Percentiles rank a stretch among this genome's conserved stretches.
These are phyloP conservation scores for Meganola albula DNA, from an alignment of 2,888 invertebrate species.

Conservation along the genomic window DNA sequence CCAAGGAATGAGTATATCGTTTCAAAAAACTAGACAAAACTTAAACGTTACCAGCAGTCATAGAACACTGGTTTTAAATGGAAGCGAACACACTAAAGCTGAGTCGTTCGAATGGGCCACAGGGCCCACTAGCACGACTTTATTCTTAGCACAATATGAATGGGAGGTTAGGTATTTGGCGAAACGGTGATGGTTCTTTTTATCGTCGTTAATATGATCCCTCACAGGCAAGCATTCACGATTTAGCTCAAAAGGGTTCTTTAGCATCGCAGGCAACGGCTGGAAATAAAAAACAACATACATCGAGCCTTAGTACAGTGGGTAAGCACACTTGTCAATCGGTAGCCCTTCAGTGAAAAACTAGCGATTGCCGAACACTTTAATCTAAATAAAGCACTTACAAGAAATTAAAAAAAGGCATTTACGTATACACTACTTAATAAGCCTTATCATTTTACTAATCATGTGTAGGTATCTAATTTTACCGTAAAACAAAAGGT, in stretches of 20 bases:
- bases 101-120: conserved; percentile 38
- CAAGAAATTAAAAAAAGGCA: conserved; percentile 48
- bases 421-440: conserved; percentile 22
- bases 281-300: conserved; percentile 79
- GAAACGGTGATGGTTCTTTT: conserved; percentile 71
- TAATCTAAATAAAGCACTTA: conserved; percentile 67
- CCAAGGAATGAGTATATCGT: conserved; percentile 71
- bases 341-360: conserved; percentile 47
- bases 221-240: conserved; percentile 78
- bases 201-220: conserved; percentile 77
- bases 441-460: conserved; percentile 26
- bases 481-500: conserved; percentile 33
- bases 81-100: conserved; percentile 69
- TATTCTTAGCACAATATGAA: conserved; percentile 72
- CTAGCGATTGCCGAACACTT: conserved; percentile 49
- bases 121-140: conserved; percentile 34
- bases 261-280: conserved; percentile 78
- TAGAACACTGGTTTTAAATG: conserved; percentile 60
- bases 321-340: conserved; percentile 58
- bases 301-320: conserved; percentile 75
- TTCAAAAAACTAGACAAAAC: conserved; percentile 22
- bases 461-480: conserved; percentile 34
- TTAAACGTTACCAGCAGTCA: conserved; percentile 59
- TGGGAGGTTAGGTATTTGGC: conserved; percentile 70
- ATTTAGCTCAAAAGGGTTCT: conserved; percentile 77